These are phyloP conservation scores for Perdita meconis DNA, from an alignment of 2,888 invertebrate genomes.

Conservation along the genomic window DNA sequence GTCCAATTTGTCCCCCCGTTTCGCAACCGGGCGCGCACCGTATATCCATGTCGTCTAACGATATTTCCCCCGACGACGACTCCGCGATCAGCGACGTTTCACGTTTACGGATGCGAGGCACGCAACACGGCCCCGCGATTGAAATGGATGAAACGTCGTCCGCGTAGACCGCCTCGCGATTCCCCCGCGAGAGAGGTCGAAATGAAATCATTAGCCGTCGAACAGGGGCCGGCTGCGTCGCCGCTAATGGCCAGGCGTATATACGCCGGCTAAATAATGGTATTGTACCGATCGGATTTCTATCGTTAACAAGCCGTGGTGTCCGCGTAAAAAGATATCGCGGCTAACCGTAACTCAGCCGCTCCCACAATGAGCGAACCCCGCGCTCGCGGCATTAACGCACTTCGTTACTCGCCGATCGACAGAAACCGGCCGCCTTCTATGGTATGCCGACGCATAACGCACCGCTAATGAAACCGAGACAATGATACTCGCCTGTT, in stretches of 20 bases:
- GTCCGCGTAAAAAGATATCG: slow-evolving; percentile 76
- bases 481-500: slow-evolving; percentile 21
- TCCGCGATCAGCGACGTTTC: slow-evolving; percentile 20
- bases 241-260: slow-evolving; percentile 73
- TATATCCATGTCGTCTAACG: slow-evolving; percentile 59
- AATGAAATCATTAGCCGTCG: slow-evolving; percentile 80
- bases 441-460: slow-evolving; percentile 64
- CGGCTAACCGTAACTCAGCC: slow-evolving; percentile 76
- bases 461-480: slow-evolving; percentile 62
- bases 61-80: slow-evolving; percentile 43
- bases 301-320: slow-evolving; percentile 81
- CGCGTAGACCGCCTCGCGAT: slow-evolving; percentile 19
- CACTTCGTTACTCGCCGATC: slow-evolving; percentile 77
- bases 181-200: slow-evolving; percentile 63
- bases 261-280: slow-evolving; percentile 80
- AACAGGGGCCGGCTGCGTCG: slow-evolving; percentile 36
- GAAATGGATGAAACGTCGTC: slow-evolving; percentile 64
- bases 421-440: slow-evolving; percentile 69
- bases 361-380: slow-evolving; percentile 79
- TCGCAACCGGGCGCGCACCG: slow-evolving; percentile 44
- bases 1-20: slow-evolving; percentile 56
- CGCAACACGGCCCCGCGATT: slow-evolving; percentile 51
- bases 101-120: slow-evolving; percentile 53
- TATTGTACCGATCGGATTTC: slow-evolving; percentile 82
- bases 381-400: slow-evolving; percentile 73